A percentile compares a stretch with the other conserved stretches of the same genome.
phyloP scores from a whole-genome alignment of 2,888 invertebrate species.

The Eulithis prunata region DNA sequence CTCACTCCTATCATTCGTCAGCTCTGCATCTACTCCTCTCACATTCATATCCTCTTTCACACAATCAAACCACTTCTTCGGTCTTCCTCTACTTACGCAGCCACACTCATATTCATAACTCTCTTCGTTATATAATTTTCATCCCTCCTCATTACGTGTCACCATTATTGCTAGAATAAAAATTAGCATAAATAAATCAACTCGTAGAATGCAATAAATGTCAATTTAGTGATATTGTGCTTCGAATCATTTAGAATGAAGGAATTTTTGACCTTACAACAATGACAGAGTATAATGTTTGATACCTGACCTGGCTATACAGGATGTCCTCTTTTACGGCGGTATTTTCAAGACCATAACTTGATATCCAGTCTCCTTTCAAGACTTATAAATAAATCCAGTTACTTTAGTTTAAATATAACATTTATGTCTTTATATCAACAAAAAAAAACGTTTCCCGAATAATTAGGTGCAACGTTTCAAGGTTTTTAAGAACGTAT shows the following conservation, averaged over 20 bases:
- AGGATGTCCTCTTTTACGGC: constrained; percentile 27
- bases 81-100: too few relatives aligned
- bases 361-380: too few relatives aligned
- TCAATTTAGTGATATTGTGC: constrained; percentile 32
- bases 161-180: neutral
- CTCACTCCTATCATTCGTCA: too few relatives aligned
- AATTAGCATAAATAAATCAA: constrained; percentile 26
- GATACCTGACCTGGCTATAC: constrained; percentile 42
- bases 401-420: neutral
- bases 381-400: too few relatives aligned
- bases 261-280: constrained; percentile 51
- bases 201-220: constrained; percentile 15
- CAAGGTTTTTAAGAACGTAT: constrained; percentile 11
- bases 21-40: too few relatives aligned
- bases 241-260: constrained; percentile 38
- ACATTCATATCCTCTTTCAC: too few relatives aligned
- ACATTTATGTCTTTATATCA: neutral
- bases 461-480: neutral
- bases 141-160: too few relatives aligned
- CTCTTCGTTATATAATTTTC: too few relatives aligned
- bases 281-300: constrained; percentile 44
- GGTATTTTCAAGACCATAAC: neutral
- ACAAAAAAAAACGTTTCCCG: neutral
- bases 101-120: too few relatives aligned
- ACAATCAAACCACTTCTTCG: too few relatives aligned